Base-by-base conservation (phyloP, 2,113 vertebrate genomes). In the Nipponia nippon region DNA sequence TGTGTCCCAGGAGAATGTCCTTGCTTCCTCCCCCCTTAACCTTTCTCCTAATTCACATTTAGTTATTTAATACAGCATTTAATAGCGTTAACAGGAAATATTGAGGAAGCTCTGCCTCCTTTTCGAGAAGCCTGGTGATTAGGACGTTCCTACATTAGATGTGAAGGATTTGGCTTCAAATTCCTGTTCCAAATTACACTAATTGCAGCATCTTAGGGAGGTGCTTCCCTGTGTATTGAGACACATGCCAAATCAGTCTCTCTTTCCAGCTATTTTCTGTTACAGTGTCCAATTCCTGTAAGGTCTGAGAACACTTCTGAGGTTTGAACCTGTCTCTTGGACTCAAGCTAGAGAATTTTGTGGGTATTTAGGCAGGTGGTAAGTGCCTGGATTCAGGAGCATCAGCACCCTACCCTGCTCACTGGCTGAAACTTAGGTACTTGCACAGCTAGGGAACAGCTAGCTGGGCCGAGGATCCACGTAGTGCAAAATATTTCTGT, bases 11-110 rank as follows among this genome's bases (percentile, higher is more conserved):
- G 29, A 90, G 38, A 67, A 70, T 44, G n/a, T 29, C 30, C 50
- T 77, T 46, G 17, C 38, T 87, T 93, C 62, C 27, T 46, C 22
- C 46, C 5, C 30, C 58, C 87, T 86, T 83, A 88, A 52, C 58
- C 27, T 93, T 77, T 85, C 65, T 91, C 62, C 27, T 65, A 66
- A 73, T 83, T 56, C 58, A 53, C 36, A 29, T 72, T 72, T 66
- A 67, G 47, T 75, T 85, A 76, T 83, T 93, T 85, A 93, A 83
- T 13, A 21, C 22, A 71, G n/a, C 49, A 52, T 72, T 87, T 77
- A 90, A 90, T 62, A 90, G 65, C 30, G 36, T 83, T 93, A 87
- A 70, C 73, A 94, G 95, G 87, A 96, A 88, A 83, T 61, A 49
- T 1, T 69, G 66, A 87, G 49, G 75, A 87, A 94, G 75, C 6